phyloP scores from a whole-genome alignment of 2,888 invertebrate species.

The Proisotoma minuta region DNA sequence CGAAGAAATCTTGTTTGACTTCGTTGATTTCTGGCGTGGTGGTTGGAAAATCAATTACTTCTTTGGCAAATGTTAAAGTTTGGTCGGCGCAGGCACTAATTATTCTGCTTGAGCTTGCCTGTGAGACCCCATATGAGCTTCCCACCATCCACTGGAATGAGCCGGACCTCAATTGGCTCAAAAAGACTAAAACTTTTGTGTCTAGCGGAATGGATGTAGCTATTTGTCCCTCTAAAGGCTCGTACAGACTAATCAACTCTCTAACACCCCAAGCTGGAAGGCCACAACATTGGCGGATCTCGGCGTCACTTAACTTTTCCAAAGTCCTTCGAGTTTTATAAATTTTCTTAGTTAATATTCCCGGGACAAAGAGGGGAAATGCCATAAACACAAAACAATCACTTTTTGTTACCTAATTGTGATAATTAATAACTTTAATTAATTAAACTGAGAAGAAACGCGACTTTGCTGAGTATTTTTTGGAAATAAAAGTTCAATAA shows the following conservation, averaged over 20 bases:
- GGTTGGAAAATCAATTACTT: constrained; percentile 13
- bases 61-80: neutral
- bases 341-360: neutral
- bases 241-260: neutral
- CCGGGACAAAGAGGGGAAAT: neutral
- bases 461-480: too few species aligned
- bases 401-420: too few species aligned
- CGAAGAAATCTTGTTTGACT: neutral
- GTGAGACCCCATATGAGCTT: constrained; percentile 1
- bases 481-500: too few species aligned
- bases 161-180: constrained; percentile 7
- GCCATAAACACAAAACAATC: neutral
- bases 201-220: constrained; percentile 9
- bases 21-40: neutral
- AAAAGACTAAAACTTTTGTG: constrained; percentile 17
- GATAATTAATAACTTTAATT: too few species aligned
- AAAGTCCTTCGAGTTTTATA: neutral
- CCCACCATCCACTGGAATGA: constrained; percentile 13
- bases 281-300: neutral
- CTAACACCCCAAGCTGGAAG: neutral
- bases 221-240: neutral
- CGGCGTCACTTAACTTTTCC: neutral
- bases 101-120: constrained; percentile 13
- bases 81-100: constrained; percentile 8
- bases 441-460: too few species aligned